These are phyloP conservation scores for Pseudomugil tenellus DNA, from an alignment of 2,797 vertebrate genomes.

Conservation along the genomic window DNA sequence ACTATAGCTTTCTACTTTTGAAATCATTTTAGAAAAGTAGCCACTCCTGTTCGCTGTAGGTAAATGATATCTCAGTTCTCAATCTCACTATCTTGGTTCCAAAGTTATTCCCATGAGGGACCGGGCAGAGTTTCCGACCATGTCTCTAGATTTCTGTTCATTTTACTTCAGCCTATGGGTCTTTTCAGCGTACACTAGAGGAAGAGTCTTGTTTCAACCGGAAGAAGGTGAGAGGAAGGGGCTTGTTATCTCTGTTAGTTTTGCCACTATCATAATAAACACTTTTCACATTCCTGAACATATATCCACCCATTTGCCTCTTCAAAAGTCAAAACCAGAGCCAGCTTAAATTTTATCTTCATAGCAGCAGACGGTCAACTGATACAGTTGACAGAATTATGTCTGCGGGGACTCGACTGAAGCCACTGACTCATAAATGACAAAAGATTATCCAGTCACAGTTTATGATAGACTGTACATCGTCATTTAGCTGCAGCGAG, in stretches of 20 bases:
- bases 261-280: slow-evolving; percentile 24
- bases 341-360: slow-evolving; percentile 55
- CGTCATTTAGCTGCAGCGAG: slow-evolving; percentile 28
- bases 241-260: slow-evolving; percentile 55
- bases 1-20: no score
- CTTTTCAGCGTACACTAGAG: slow-evolving; percentile 17
- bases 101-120: slow-evolving; percentile 41
- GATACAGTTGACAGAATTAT: slow-evolving; percentile 50
- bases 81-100: no score
- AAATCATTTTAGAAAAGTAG: no score
- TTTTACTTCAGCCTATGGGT: slow-evolving; percentile 22
- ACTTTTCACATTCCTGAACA: slow-evolving; percentile 46
- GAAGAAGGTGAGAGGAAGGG: slow-evolving; percentile 60
- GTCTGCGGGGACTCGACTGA: slow-evolving; percentile 44
- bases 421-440: slow-evolving; percentile 65
- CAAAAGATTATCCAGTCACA: no score
- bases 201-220: slow-evolving; percentile 51
- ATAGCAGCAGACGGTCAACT: slow-evolving; percentile 63
- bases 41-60: no score
- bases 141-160: slow-evolving; percentile 15
- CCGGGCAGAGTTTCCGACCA: slow-evolving; percentile 20
- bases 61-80: slow-evolving; percentile 26
- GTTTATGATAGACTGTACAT: slow-evolving; percentile 40
- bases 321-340: no score
- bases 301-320: no score